phyloP scores from a whole-genome alignment of 2,888 invertebrate species.

The Amiota communis region DNA sequence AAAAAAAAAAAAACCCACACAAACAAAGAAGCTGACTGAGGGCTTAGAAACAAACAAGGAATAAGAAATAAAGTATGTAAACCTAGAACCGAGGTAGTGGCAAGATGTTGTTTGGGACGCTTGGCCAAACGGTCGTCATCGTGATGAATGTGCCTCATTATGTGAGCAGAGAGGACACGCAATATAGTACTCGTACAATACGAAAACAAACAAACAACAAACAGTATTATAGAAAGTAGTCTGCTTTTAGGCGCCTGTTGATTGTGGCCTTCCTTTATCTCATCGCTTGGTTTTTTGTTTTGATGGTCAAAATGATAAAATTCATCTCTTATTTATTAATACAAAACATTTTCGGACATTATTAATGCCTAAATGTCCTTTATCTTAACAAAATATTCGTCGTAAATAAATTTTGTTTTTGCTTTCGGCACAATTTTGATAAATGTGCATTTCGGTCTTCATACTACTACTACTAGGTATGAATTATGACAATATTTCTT shows the following conservation, averaged over 20 bases:
- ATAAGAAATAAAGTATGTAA: too few relatives aligned
- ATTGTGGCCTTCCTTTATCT: background rate
- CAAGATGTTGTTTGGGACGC: too few relatives aligned
- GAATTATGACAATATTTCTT: too few relatives aligned
- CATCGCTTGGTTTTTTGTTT: background rate
- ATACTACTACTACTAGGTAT: too few relatives aligned
- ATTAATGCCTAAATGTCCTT: background rate
- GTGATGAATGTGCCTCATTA: constrained; percentile 18
- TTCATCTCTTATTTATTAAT: background rate
- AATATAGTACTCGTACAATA: too few relatives aligned
- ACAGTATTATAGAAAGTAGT: too few relatives aligned
- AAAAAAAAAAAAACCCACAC: too few relatives aligned
- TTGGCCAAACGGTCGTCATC: background rate
- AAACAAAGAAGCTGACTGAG: too few relatives aligned
- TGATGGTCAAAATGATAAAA: background rate
- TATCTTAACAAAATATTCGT: background rate
- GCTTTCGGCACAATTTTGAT: background rate
- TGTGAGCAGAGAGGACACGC: background rate
- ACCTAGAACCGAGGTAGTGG: too few relatives aligned
- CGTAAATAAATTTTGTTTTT: background rate
- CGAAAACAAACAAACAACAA: too few relatives aligned
- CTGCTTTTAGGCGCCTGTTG: background rate
- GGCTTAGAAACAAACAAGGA: too few relatives aligned
- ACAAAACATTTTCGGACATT: constrained; percentile 11
- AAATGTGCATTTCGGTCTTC: background rate